Conservation (phyloP, 35 echinoderm and acorn worm genomes). For the Anneissia japonica region DNA sequence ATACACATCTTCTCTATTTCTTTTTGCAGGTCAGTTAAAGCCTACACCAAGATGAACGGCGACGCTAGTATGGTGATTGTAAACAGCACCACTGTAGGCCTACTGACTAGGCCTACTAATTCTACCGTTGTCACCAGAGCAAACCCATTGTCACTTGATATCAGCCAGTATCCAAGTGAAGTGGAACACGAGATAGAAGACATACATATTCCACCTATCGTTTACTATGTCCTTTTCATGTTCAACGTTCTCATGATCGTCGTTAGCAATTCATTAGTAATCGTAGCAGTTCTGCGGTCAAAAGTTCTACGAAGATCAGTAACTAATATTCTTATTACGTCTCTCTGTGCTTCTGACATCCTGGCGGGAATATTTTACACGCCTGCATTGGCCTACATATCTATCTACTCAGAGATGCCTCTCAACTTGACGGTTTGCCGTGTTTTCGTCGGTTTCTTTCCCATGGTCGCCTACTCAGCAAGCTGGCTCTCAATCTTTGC, state of each 20-base stretch:
- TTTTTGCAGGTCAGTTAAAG: too few species aligned
- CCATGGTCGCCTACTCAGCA: not conserved
- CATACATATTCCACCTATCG: not conserved
- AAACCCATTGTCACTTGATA: too few species aligned
- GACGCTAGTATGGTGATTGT: too few species aligned
- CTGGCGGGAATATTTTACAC: not conserved
- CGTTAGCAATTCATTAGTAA: not conserved
- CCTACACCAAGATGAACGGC: too few species aligned
- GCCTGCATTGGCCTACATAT: not conserved
- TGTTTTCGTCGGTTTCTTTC: not conserved
- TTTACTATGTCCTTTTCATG: not conserved
- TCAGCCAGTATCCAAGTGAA: not conserved
- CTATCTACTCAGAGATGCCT: not conserved
- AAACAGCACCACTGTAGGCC: too few species aligned
- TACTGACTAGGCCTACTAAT: too few species aligned
- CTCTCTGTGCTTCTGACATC: not conserved
- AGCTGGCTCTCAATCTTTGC: not conserved
- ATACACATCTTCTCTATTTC: too few species aligned
- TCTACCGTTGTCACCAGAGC: too few species aligned
- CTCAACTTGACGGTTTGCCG: not conserved
- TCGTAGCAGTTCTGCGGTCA: not conserved
- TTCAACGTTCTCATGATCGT: not conserved
- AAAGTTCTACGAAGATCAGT: not conserved
- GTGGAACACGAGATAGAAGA: not conserved
- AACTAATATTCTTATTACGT: not conserved